phyloP scores from a whole-genome alignment of 1,140 invertebrate genomes.

The Samia ricini region DNA sequence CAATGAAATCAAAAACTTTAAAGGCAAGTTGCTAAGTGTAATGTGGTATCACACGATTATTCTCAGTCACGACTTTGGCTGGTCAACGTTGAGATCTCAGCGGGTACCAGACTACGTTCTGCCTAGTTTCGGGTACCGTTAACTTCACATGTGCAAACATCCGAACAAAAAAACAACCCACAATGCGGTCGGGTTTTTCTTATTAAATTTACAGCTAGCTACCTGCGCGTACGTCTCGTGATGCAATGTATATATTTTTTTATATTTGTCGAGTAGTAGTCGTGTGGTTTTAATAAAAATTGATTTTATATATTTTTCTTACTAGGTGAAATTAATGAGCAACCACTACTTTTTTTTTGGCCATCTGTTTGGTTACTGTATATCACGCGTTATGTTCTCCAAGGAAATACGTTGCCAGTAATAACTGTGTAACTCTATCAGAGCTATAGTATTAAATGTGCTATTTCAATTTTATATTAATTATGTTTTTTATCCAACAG shows the following conservation, averaged over 20 bases:
- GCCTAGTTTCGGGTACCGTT: slow-evolving; percentile 40
- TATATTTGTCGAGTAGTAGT: not conserved
- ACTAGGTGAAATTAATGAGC: not conserved
- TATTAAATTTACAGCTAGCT: slow-evolving; percentile 44
- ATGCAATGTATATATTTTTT: slow-evolving; percentile 1
- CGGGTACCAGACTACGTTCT: not conserved
- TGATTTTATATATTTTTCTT: not conserved
- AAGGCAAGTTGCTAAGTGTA: not conserved
- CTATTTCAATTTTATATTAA: too few relatives aligned
- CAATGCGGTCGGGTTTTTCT: slow-evolving; percentile 25
- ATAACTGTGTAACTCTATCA: too few relatives aligned
- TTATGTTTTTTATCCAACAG: too few relatives aligned
- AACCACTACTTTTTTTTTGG: not conserved
- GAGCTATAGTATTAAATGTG: too few relatives aligned
- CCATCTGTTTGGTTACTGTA: too few relatives aligned
- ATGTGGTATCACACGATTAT: not conserved
- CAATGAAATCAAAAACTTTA: not conserved
- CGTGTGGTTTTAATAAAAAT: not conserved
- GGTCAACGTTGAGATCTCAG: not conserved
- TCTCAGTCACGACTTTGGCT: not conserved
- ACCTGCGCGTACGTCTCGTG: slow-evolving; percentile 2
- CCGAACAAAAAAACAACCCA: slow-evolving; percentile 32
- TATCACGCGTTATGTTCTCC: too few relatives aligned
- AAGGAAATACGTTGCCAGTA: too few relatives aligned
- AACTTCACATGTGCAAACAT: slow-evolving; percentile 27